These are phyloP conservation scores for Monopterus albus DNA, from an alignment of 2,113 vertebrate genomes.

Conservation along the genomic window DNA sequence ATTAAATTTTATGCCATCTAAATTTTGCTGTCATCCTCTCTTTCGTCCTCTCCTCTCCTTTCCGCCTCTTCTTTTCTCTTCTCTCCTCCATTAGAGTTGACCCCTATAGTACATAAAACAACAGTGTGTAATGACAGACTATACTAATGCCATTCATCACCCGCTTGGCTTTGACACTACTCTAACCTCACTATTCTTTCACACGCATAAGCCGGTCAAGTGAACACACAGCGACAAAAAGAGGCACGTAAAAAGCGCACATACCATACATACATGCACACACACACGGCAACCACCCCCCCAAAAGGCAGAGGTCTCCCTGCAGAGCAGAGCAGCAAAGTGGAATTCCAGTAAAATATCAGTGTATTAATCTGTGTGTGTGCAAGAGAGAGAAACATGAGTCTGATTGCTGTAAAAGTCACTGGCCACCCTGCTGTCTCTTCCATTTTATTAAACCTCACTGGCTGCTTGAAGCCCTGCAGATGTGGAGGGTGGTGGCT, in stretches of 20 bases:
- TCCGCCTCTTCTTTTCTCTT: background rate
- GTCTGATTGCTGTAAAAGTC: constrained; percentile 53
- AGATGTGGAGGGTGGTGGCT: background rate
- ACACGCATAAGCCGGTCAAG: constrained; percentile 76
- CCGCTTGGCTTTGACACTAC: constrained; percentile 78
- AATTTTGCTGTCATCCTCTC: background rate
- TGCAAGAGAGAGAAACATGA: constrained; percentile 6
- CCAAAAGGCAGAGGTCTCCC: constrained; percentile 28
- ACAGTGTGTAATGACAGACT: constrained; percentile 89
- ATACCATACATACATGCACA: background rate
- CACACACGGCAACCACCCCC: constrained; percentile 2
- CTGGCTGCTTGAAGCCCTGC: background rate
- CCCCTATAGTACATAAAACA: constrained; percentile 89
- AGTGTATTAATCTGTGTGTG: background rate
- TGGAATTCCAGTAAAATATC: constrained; percentile 39
- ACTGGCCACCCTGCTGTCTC: constrained; percentile 44
- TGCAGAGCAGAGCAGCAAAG: constrained; percentile 46
- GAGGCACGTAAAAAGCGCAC: too few species aligned
- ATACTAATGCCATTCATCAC: constrained; percentile 94
- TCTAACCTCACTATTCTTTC: constrained; percentile 72
- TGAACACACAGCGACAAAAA: too few species aligned
- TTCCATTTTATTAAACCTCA: constrained; percentile 32
- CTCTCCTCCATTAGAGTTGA: constrained; percentile 80
- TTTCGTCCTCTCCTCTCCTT: background rate
- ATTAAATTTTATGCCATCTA: too few species aligned